Evolutionary conservation across 2,113 vertebrate species (phyloP).

Genomic region (Bufo bufo): DNA sequence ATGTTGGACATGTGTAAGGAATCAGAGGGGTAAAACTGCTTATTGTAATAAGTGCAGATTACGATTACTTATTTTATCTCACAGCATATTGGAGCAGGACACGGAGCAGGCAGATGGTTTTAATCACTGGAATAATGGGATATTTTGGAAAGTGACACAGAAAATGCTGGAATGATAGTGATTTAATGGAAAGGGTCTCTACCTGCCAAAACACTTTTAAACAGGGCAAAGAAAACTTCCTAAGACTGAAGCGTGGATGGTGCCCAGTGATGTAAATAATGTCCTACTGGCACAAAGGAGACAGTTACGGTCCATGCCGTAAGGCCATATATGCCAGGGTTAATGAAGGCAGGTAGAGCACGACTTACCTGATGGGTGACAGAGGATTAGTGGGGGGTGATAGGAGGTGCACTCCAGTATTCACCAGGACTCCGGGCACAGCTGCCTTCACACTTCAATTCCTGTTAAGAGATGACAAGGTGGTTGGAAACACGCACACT

Average conservation of each 20-base stretch:
- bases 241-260: neutral
- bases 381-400: no score
- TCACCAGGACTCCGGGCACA: no score
- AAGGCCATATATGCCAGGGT: no score
- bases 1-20: neutral
- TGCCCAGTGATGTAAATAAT: neutral
- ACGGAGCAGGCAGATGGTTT: neutral
- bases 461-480: no score
- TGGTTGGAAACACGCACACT: no score
- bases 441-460: no score
- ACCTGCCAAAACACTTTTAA: neutral
- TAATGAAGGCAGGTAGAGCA: no score
- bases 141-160: constrained; percentile 26
- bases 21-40: neutral
- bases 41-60: neutral
- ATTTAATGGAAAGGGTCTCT: neutral
- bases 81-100: neutral
- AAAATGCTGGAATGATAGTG: constrained; percentile 33
- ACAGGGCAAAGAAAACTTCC: neutral
- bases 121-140: constrained; percentile 20
- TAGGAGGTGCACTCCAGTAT: no score
- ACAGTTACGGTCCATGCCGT: neutral
- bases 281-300: neutral
- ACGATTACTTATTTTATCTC: neutral
- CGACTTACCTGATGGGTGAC: no score